Evolutionary conservation across 2,113 vertebrate species (phyloP).

Genomic region (Genyomyrus donnyi): DNA sequence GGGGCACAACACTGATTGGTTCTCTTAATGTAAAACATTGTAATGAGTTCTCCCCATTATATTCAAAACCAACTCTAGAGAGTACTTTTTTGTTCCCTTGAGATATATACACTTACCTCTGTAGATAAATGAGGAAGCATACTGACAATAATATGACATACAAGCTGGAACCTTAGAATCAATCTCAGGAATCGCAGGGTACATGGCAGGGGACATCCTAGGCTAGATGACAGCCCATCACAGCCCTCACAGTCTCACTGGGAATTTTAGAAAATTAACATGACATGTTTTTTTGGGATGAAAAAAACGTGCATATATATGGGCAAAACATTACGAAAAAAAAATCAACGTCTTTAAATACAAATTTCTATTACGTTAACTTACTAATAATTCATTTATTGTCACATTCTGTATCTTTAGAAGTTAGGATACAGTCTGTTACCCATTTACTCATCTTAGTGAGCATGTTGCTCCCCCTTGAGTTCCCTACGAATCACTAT

Average conservation of each 20-base stretch:
- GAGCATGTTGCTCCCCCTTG: not conserved
- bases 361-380: not conserved
- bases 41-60: not conserved
- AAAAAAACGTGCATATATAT: not conserved
- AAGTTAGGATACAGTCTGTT: not conserved
- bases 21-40: not conserved
- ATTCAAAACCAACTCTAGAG: not conserved
- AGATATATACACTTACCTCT: not conserved
- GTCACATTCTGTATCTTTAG: not conserved
- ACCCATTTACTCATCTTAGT: not conserved
- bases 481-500: not conserved
- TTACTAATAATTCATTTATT: not conserved
- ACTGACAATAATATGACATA: not conserved
- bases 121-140: not conserved
- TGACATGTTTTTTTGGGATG: not conserved
- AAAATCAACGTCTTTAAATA: not conserved
- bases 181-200: not conserved
- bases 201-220: not conserved
- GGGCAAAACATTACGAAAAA: not conserved
- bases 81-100: not conserved
- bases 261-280: not conserved
- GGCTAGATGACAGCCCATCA: not conserved
- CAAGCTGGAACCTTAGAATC: not conserved
- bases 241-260: not conserved
- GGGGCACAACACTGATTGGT: not conserved